These are phyloP conservation scores for fruit fly (Drosophila melanogaster) DNA, from an alignment of 1,140 invertebrate genomes.

Conservation along the genomic window DNA sequence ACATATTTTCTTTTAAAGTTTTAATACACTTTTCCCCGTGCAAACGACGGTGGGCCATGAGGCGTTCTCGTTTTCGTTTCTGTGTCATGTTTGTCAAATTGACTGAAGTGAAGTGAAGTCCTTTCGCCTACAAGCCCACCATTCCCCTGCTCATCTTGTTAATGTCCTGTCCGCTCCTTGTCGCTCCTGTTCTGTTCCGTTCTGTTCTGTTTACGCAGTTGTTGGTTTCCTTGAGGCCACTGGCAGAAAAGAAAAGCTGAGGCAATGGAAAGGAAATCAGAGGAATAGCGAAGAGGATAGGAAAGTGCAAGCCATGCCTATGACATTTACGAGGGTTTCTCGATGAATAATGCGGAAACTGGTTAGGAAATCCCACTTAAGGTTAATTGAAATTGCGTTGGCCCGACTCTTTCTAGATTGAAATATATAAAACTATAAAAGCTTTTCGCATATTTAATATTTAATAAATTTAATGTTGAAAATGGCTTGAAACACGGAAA, in stretches of 20 bases:
- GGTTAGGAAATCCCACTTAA: constrained; percentile 37
- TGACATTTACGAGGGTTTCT: constrained; percentile 33
- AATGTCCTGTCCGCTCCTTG: constrained; percentile 50
- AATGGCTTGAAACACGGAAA: no score
- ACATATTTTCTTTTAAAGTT: neutral
- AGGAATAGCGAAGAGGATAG: neutral
- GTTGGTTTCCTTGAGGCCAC: constrained; percentile 33
- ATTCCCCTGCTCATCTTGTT: constrained; percentile 22
- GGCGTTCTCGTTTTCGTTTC: constrained; percentile 56
- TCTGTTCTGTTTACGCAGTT: constrained; percentile 43
- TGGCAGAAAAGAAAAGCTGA: neutral
- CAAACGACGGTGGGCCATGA: constrained; percentile 15
- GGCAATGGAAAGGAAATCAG: neutral
- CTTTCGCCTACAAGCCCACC: constrained; percentile 27
- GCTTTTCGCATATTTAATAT: no score
- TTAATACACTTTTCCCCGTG: constrained; percentile 9
- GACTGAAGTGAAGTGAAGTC: constrained; percentile 69
- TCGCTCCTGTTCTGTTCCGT: constrained; percentile 16
- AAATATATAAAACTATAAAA: no score
- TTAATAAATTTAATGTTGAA: no score
- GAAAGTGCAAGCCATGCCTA: constrained; percentile 44
- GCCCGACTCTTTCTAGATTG: neutral
- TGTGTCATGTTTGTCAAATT: constrained; percentile 80
- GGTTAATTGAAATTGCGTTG: constrained; percentile 13
- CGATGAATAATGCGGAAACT: constrained; percentile 27